Evolutionary conservation across 92 coral and sea anemone species (phyloP).

Genomic region (Ricordea florida): DNA sequence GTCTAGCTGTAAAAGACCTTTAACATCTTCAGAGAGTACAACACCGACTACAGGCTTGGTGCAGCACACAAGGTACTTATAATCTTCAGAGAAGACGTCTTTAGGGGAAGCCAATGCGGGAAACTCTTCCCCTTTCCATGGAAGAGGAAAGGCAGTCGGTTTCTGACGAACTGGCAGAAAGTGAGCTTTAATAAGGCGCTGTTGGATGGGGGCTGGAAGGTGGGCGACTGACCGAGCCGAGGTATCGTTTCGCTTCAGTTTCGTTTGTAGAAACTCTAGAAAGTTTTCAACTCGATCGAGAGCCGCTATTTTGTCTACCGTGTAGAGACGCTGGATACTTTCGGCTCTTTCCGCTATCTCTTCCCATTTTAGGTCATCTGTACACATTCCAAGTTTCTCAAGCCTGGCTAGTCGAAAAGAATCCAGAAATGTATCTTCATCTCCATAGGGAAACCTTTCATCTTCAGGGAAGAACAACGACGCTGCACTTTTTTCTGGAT

Average conservation of each 20-base stretch:
- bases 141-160: conserved; percentile 58
- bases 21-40: conserved; percentile 30
- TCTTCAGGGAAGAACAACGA: conserved; percentile 59
- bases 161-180: conserved; percentile 60
- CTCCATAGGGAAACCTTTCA: conserved; percentile 65
- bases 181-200: background rate
- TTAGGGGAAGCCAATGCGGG: conserved; percentile 59
- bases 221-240: too few relatives aligned
- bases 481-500: conserved; percentile 58
- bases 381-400: conserved; percentile 70
- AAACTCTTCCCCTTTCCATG: conserved; percentile 57
- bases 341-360: conserved; percentile 76
- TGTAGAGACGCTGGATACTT: conserved; percentile 20
- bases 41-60: conserved; percentile 31
- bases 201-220: background rate
- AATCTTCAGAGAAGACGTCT: conserved; percentile 35
- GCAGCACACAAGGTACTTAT: conserved; percentile 58
- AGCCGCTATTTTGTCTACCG: conserved; percentile 43
- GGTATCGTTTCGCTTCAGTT: background rate
- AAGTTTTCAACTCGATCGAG: conserved; percentile 33
- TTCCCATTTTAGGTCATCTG: conserved; percentile 68
- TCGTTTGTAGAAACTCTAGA: conserved; percentile 45
- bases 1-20: background rate
- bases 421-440: conserved; percentile 24
- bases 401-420: conserved; percentile 50